Conservation (phyloP, 2,888 invertebrate species). For the Drosophila nigricruria region DNA sequence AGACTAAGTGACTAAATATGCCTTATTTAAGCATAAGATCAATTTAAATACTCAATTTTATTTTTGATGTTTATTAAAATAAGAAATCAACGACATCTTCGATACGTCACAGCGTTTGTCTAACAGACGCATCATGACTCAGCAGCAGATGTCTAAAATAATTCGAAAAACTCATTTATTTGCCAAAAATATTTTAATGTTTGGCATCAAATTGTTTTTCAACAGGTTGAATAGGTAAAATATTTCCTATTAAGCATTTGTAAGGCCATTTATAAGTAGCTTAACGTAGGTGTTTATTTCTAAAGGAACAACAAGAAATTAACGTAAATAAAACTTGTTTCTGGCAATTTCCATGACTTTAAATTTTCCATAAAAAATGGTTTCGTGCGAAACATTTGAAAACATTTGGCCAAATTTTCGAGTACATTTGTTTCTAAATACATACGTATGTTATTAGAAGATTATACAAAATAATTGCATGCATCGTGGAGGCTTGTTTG, state of each 20-base stretch:
- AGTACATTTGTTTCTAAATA: neutral
- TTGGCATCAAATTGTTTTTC: constrained; percentile 40
- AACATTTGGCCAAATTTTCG: constrained; percentile 7
- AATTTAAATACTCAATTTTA: neutral
- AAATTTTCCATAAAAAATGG: constrained; percentile 17
- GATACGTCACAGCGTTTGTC: constrained; percentile 57
- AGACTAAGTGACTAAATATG: neutral
- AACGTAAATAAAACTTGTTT: constrained; percentile 14
- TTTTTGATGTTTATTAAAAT: constrained; percentile 2
- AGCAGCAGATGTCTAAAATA: constrained; percentile 67
- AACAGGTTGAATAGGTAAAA: constrained; percentile 58
- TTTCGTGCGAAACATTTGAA: neutral
- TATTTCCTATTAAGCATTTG: constrained; percentile 25
- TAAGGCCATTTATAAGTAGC: constrained; percentile 32
- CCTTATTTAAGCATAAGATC: neutral
- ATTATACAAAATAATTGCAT: constrained; percentile 13
- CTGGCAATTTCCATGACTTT: constrained; percentile 50
- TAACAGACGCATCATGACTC: constrained; percentile 63
- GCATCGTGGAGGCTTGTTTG: neutral
- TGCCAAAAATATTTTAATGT: constrained; percentile 64
- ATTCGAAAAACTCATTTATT: constrained; percentile 60
- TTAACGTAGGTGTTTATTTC: constrained; percentile 25
- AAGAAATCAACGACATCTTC: constrained; percentile 12
- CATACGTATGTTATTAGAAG: neutral
- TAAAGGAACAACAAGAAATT: constrained; percentile 6